Evolutionary conservation across 2,797 vertebrate species (phyloP).

Genomic region (Rhyacichthys aspro): DNA sequence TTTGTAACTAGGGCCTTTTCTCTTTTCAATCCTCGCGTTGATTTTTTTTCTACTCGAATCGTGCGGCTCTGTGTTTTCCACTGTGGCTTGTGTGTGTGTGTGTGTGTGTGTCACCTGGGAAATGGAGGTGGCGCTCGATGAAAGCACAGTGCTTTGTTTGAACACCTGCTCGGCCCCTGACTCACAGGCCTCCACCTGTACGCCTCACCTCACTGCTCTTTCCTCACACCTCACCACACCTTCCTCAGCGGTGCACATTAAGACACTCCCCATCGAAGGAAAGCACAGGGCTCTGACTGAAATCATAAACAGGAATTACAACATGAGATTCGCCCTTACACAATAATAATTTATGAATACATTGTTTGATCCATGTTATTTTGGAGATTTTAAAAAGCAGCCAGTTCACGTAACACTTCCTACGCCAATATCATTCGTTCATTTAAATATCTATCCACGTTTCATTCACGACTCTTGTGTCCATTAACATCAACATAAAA

Average conservation of each 20-base stretch:
- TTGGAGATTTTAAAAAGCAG: too few species aligned
- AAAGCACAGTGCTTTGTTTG: constrained; percentile 78
- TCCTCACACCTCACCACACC: constrained; percentile 17
- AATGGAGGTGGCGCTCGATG: constrained; percentile 65
- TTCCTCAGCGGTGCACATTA: constrained; percentile 3
- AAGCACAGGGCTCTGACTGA: neutral
- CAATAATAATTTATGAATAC: too few species aligned
- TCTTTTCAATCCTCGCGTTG: neutral
- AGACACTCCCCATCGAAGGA: neutral
- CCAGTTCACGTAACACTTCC: too few species aligned
- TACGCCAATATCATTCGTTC: too few species aligned
- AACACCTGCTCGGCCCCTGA: constrained; percentile 79
- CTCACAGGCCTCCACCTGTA: constrained; percentile 40
- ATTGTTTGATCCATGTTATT: too few species aligned
- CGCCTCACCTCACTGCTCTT: constrained; percentile 3
- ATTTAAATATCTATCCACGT: too few species aligned
- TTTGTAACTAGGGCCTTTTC: neutral
- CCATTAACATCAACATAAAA: too few species aligned
- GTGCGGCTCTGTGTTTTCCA: constrained; percentile 31
- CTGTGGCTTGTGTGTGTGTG: constrained; percentile 33
- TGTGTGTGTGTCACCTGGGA: constrained; percentile 58
- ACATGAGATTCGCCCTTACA: too few species aligned
- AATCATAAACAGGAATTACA: constrained; percentile 3
- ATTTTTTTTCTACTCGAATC: neutral
- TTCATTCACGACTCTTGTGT: too few species aligned